Percentiles rank a stretch among this genome's conserved stretches.
Conservation (phyloP, 37 sponge, comb jelly and placozoan species). For the Chondrilla cf. caribensis region DNA sequence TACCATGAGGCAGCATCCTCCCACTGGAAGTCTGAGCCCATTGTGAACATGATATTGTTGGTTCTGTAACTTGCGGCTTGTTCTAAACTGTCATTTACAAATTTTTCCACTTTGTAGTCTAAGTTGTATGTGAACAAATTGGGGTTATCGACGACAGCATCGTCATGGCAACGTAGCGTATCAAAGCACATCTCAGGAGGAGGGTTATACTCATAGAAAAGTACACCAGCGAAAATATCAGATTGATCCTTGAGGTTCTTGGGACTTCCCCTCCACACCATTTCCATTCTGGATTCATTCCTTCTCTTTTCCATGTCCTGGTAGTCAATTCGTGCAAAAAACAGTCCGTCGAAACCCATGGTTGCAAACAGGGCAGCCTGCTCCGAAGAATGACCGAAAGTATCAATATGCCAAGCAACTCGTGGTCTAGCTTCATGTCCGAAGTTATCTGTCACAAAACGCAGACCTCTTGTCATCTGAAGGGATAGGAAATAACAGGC, state of each 20-base stretch:
- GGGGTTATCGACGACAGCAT: slow-evolving; percentile 65
- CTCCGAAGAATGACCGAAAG: slow-evolving; percentile 76
- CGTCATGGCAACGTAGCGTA: slow-evolving; percentile 42
- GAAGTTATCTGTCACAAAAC: slow-evolving; percentile 19
- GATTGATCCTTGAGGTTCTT: slow-evolving; percentile 38
- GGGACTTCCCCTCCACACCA: slow-evolving; percentile 79
- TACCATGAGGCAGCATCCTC: slow-evolving; percentile 59
- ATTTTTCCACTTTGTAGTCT: slow-evolving; percentile 32
- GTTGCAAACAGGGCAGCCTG: slow-evolving; percentile 62
- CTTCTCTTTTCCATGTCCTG: slow-evolving; percentile 55
- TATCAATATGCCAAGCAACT: slow-evolving; percentile 80
- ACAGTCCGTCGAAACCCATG: slow-evolving; percentile 87
- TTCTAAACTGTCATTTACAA: slow-evolving; percentile 23
- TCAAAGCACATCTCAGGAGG: slow-evolving; percentile 93
- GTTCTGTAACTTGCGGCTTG: slow-evolving; percentile 43
- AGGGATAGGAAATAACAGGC: background rate
- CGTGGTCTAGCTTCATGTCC: slow-evolving; percentile 47
- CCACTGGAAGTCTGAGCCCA: slow-evolving; percentile 74
- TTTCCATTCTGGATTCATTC: slow-evolving; percentile 57
- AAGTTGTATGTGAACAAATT: slow-evolving; percentile 47
- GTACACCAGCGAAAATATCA: slow-evolving; percentile 86
- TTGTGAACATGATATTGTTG: slow-evolving; percentile 71
- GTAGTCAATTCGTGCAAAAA: slow-evolving; percentile 92
- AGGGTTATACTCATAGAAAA: slow-evolving; percentile 63
- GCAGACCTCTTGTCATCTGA: background rate